Base-by-base conservation (phyloP, 1,140 invertebrate species). In the Brachionus koreanus region DNA sequence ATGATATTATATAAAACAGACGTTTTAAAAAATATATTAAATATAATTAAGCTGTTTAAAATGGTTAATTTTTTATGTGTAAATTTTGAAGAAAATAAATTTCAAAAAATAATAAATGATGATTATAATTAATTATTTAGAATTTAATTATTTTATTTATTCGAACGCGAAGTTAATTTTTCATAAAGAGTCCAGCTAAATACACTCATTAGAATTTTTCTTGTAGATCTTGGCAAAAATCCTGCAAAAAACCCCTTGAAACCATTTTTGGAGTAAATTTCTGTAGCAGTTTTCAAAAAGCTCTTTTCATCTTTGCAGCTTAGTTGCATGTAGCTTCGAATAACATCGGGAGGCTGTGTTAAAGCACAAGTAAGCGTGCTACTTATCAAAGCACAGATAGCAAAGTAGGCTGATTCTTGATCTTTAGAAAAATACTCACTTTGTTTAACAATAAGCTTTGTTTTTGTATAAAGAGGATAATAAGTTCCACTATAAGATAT, bases 401-500 rank as follows among this genome's bases (percentile, higher is more conserved):
- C 76, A 79, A 79, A 79, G 37, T 61, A 65, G 9, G 39, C 16
- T 12, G 76, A 29, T n/a, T 74, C 42, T 74, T 46, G 19, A n/a
- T 46, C 57, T 10, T 39, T 33, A 12, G 13, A 19, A 23, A 29
- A 13, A 13, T 29, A 19, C 5, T 4, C 16, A 65, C 25, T 65
- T 57, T 61, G 19, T 37, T 42, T 79, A 12, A 79, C 39, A n/a
- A 61, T n/a, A 19, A 43, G 57, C 35, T 79, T 79, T 33, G 39
- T 43, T 29, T 61, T 61, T 29, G 76, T 79, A 43, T 79, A 79
- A 23, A 79, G 33, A 16, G 76, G 61, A 63, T 61, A 79, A 65
- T 79, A 79, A 43, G 57, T 42, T 42, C 76, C 76, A 65, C 76
- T 79, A 12, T 79, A 79, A 19, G 37, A 29, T 23, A 79, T 65